Evolutionary conservation across 92 coral and sea anemone genomes (phyloP).

Genomic region (Phenganax subtilis): DNA sequence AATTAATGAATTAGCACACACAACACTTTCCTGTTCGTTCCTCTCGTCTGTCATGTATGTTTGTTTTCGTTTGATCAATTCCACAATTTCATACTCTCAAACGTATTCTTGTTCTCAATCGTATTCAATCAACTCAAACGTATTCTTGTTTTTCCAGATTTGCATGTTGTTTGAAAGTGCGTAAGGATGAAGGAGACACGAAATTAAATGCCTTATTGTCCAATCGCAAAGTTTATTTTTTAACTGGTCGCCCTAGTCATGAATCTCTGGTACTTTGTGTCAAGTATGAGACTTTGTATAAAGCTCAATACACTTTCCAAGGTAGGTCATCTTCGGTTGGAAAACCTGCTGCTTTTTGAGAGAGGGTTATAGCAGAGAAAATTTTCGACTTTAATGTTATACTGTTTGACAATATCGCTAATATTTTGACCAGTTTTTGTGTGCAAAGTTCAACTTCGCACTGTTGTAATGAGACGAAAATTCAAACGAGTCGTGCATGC

Average conservation of each 20-base stretch:
- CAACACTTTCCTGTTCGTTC: no score
- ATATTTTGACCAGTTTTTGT: no score
- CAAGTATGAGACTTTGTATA: constrained; percentile 58
- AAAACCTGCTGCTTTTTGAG: neutral
- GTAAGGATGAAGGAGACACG: constrained; percentile 52
- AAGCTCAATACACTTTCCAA: constrained; percentile 60
- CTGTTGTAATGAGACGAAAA: no score
- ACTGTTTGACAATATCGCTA: no score
- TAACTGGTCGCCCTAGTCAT: constrained; percentile 69
- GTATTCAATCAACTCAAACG: no score
- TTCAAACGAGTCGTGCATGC: no score
- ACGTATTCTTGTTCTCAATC: neutral
- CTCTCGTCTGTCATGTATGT: no score
- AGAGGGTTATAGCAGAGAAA: no score
- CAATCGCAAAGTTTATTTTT: constrained; percentile 61
- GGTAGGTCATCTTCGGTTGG: constrained; percentile 47
- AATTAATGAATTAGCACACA: no score
- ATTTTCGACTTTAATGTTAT: no score
- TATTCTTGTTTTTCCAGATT: constrained; percentile 50
- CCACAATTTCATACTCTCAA: neutral
- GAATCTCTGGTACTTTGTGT: constrained; percentile 64
- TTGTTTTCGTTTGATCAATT: no score
- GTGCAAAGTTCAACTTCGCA: no score
- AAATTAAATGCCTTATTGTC: constrained; percentile 78
- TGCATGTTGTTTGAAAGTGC: constrained; percentile 70